Base-by-base conservation (phyloP, 2,797 vertebrate genomes). In the Myoxocephalus aenaeus region DNA sequence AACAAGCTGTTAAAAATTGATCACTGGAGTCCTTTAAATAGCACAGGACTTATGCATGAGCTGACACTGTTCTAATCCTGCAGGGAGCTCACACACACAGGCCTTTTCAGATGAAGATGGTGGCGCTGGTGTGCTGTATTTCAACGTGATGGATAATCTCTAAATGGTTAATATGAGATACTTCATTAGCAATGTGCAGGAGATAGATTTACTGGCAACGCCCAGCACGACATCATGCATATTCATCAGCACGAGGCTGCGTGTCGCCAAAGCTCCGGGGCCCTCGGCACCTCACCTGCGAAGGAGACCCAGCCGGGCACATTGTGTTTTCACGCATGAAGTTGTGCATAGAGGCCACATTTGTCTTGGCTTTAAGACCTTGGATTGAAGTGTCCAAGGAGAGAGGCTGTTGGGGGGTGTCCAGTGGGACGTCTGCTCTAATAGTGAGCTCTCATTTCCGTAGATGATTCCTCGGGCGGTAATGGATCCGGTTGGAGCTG, bases 381-480 rank as follows among this genome's bases (percentile, higher is more conserved):
- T 86, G 81, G 70, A 64, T 51, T 81, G 64, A 79, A 72, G 58
- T 14, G 54, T 77, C 80, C 74, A 87, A 87, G 87, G 89, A 89
- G 85, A 88, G 69, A 66, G 51, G 2, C 42, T 29, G 78, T 61
- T 34, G 36, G 25, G 68, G 80, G 53, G 15, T 17, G 44, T 48
- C 40, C 40, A 42, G 40, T 1, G 13, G 13, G 40, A 42, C 40
- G 40, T 42, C 40, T n/a, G 18, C 46, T 10, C 46, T 50, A 83
- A 75, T 58, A 59, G 79, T 68, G 87, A 80, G 66, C 68, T 83
- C 82, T 90, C 81, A 81, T 87, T 85, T 87, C 81, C 80, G 76
- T 83, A 82, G 74, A 87, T 86, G 82, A 86, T 78, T 80, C 22
- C 5, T 54, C 79, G 70, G 82, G 85, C 77, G 77, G 64, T 85